Evolutionary conservation across 2,113 vertebrate species (phyloP), one percentile per base, ranked within the genome.

Genomic region (Mustela lutreola): DNA sequence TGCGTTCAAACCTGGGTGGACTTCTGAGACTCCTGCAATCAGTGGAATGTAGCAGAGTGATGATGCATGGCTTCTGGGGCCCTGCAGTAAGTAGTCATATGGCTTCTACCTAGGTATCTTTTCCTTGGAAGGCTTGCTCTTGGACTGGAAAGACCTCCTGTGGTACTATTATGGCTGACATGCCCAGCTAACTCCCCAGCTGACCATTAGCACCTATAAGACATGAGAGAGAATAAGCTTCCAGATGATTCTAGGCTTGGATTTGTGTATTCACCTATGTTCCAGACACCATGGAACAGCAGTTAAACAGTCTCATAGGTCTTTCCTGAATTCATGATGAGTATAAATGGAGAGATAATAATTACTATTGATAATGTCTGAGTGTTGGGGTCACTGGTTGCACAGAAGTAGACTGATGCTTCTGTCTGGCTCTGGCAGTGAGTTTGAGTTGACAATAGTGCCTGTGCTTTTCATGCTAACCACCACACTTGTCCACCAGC

Each of bases 361-460:
- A 45, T 67, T 28, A 36, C 16, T 33, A 3, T 73, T 39, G 73
- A 8, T 31, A 73, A 11, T 7, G 24, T 96, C 45, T 79, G 33
- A 50, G 1, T 9, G 70, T 7, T 24, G 26, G 28, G 7, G 7
- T 75, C 63, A 22, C 31, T 36, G 89, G 21, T 53, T 67, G 7
- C 1, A 33, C 1, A 62, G 31, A 3, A 11, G 5, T 5, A 18
- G 12, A 10, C 7, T 11, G 8, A 0, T 42, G 2, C 15, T 7
- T 11, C 50, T 65, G 3, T 36, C 24, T 71, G 45, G 22, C 71
- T 45, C 12, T 65, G 0, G 5, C 19, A 56, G 11, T 60, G 5
- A 42, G 18, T 84, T 78, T 16, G 26, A 26, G 7, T 24, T n/a
- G 50, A 50, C 24, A 33, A 16, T 22, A 2, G 1, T 45, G 7